Percentiles rank a stretch among this genome's conserved stretches.
phyloP scores from a whole-genome alignment of 2,113 vertebrate genomes.

The Tenrec ecaudatus region DNA sequence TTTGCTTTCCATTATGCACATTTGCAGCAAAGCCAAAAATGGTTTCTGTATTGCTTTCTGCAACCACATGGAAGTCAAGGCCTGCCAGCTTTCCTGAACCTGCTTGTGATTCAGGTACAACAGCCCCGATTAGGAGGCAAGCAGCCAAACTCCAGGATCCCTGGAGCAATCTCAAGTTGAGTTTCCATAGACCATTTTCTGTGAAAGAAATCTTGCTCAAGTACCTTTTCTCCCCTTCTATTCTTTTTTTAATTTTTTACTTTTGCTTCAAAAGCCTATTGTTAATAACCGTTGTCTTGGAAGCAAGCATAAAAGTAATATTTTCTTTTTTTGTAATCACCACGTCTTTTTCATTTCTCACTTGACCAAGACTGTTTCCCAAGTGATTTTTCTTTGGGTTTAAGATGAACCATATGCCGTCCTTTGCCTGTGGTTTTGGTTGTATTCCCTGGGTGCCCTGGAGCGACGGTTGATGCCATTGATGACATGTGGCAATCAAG shows the following conservation, averaged over 20 bases:
- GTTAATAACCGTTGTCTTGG: background rate
- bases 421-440: background rate
- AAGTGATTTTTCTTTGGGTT: background rate
- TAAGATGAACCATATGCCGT: background rate
- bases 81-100: conserved; percentile 67
- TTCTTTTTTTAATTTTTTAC: too few relatives aligned
- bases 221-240: too few relatives aligned
- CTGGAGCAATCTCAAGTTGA: background rate
- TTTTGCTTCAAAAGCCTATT: background rate
- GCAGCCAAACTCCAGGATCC: background rate
- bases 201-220: background rate
- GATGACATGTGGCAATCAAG: background rate
- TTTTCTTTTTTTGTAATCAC: background rate
- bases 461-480: background rate
- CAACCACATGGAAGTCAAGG: conserved; percentile 82
- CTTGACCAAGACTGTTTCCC: background rate
- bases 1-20: conserved; percentile 90
- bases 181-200: background rate
- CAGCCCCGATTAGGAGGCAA: background rate
- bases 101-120: conserved; percentile 76
- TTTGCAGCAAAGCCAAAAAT: conserved; percentile 87
- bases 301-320: background rate
- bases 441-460: background rate
- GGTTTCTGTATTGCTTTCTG: conserved; percentile 85
- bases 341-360: background rate